Percentiles rank a stretch among this genome's conserved stretches.
Conservation (phyloP, 2,888 invertebrate species). For the Trachelus tabidus region DNA sequence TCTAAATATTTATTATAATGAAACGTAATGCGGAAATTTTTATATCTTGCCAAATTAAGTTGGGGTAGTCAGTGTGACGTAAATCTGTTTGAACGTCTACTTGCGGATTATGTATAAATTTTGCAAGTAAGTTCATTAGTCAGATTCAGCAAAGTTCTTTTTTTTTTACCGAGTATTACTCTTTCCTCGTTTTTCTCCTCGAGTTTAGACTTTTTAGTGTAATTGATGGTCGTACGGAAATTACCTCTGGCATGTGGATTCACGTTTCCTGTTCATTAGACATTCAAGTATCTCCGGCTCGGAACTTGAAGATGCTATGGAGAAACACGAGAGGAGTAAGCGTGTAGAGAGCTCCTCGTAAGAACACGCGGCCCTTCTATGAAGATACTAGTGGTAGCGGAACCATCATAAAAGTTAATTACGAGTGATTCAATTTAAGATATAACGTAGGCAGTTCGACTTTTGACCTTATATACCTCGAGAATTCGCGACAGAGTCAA, state of each 20-base stretch:
- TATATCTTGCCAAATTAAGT: not conserved
- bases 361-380: not conserved
- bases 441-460: not conserved
- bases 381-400: not conserved
- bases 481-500: not conserved
- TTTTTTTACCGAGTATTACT: not conserved
- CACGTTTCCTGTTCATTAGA: not conserved
- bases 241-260: not conserved
- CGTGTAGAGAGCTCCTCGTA: not conserved
- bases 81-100: not conserved
- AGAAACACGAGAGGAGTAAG: not conserved
- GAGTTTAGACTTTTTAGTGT: not conserved
- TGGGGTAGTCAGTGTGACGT: not conserved
- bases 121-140: not conserved
- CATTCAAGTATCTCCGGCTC: slow-evolving; percentile 22
- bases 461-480: not conserved
- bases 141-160: not conserved
- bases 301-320: slow-evolving; percentile 23
- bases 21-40: too few relatives aligned
- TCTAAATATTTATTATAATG: too few relatives aligned
- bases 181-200: not conserved
- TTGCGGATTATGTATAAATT: not conserved
- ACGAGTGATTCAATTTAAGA: not conserved
- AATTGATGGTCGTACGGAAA: not conserved
- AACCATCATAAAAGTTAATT: not conserved